Base-by-base conservation (phyloP, 2,888 invertebrate genomes). In the Agrotis exclamationis region DNA sequence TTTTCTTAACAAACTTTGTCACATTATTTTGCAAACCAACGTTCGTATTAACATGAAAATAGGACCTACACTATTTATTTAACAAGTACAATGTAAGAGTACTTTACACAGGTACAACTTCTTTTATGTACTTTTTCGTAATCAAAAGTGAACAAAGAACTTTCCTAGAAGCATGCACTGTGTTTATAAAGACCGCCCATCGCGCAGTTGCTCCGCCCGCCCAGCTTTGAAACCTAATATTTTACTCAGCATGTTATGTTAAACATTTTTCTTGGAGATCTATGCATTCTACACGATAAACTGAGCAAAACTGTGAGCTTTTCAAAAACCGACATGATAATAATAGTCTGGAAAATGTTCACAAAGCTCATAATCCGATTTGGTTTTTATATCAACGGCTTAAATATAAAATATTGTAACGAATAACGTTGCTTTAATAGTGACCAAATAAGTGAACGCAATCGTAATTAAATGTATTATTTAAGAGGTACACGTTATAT, bases 221-320 rank as follows among this genome's bases (percentile, higher is more conserved):
- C 80, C 75, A 77, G 85, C 89, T 91, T 89, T 89, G 87, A 87
- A 89, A 92, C 87, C 82, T 88, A 88, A 91, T 91, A 88, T 87
- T 87, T 87, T 84, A 82, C 84, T 85, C 84, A 74, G 74, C 80
- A 84, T 81, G 84, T 86, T 85, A 85, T 87, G 83, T 83, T 80
- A 76, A 86, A 87, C 86, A 78, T 84, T 84, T 84, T 79, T 77
- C 66, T 70, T 59, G 13, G 48, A 70, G 59, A 74, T 78, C 58
- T 71, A 76, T 79, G 66, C 56, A 78, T 71, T 78, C 58, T 74
- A 56, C 47, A 48, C 75, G 24, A 83, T 67, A 58, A 68, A 70
- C 57, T 67, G 62, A 63, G 68, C 59, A 64, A 69, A 64, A 71
- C 51, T 59, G n/a, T 58, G 73, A 63, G 22, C 48, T 51, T 56